A percentile compares a stretch with the other conserved stretches of the same genome.
Conservation (phyloP, 2,797 vertebrate genomes). For the Meriones psammophilus region DNA sequence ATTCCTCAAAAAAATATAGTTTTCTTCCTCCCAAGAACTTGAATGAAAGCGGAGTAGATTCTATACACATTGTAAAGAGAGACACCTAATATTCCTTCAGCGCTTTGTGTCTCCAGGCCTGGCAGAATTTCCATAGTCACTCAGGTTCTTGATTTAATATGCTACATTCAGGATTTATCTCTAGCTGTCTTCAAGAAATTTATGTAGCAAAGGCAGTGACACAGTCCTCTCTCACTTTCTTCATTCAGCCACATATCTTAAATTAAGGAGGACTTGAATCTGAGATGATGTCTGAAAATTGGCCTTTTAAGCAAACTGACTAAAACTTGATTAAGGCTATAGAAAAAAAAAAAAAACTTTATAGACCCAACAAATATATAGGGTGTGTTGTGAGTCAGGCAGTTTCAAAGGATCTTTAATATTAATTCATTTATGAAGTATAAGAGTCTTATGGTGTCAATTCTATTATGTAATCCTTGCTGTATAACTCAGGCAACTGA, state of each 20-base stretch:
- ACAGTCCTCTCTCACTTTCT: not conserved
- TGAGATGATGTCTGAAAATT: not conserved
- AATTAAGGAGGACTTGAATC: not conserved
- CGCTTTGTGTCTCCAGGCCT: slow-evolving; percentile 25
- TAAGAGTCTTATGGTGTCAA: not conserved
- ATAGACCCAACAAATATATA: not conserved
- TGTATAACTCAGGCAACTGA: slow-evolving; percentile 35
- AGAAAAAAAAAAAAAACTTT: not conserved
- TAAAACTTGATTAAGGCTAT: not conserved
- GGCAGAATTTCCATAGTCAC: slow-evolving; percentile 65
- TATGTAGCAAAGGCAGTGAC: slow-evolving; percentile 7
- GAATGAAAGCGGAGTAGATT: slow-evolving; percentile 76
- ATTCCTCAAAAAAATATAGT: slow-evolving; percentile 66
- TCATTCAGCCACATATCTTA: not conserved
- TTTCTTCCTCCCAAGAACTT: slow-evolving; percentile 80
- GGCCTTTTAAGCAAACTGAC: not conserved
- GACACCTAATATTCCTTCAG: slow-evolving; percentile 30
- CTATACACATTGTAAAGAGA: slow-evolving; percentile 56
- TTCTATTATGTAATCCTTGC: not conserved
- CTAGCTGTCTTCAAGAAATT: slow-evolving; percentile 42
- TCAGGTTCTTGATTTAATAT: slow-evolving; percentile 55
- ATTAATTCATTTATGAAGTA: not conserved
- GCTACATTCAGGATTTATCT: slow-evolving; percentile 65
- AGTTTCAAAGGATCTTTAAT: not conserved
- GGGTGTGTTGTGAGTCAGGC: not conserved